A percentile compares a stretch with the other conserved stretches of the same genome.
Conservation (phyloP, 1,140 invertebrate genomes). For the Drosophila mauritiana region DNA sequence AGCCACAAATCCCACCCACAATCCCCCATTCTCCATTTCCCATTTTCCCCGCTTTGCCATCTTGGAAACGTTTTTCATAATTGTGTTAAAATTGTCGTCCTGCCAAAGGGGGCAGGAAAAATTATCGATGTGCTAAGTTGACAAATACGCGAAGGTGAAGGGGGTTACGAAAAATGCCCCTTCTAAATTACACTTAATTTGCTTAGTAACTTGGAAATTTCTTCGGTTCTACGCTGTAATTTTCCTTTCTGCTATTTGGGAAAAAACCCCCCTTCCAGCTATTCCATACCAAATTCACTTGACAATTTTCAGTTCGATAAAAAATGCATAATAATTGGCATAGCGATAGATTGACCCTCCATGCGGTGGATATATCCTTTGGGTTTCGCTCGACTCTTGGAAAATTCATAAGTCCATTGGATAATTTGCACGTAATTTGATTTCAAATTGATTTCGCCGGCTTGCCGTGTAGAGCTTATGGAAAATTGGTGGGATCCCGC, state of each 20-base stretch:
- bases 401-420: conserved; percentile 52
- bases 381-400: conserved; percentile 12
- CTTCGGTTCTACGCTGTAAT: conserved; percentile 19
- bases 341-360: conserved; percentile 15
- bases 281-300: conserved; percentile 18
- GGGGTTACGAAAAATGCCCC: neutral
- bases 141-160: conserved; percentile 55
- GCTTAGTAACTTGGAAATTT: conserved; percentile 29
- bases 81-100: conserved; percentile 68
- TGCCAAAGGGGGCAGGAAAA: neutral
- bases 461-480: conserved; percentile 15
- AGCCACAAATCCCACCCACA: neutral
- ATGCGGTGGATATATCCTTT: neutral
- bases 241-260: conserved; percentile 3
- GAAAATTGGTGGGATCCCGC: conserved; percentile 9
- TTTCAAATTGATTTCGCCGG: conserved; percentile 59
- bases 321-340: conserved; percentile 79
- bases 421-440: conserved; percentile 74
- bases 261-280: neutral
- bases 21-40: neutral
- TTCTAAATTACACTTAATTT: conserved; percentile 29
- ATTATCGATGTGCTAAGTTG: conserved; percentile 80
- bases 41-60: conserved; percentile 23
- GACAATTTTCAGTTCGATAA: conserved; percentile 65
- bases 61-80: conserved; percentile 71